These are phyloP conservation scores for Phania funesta DNA, from an alignment of 2,888 invertebrate genomes.

Conservation along the genomic window DNA sequence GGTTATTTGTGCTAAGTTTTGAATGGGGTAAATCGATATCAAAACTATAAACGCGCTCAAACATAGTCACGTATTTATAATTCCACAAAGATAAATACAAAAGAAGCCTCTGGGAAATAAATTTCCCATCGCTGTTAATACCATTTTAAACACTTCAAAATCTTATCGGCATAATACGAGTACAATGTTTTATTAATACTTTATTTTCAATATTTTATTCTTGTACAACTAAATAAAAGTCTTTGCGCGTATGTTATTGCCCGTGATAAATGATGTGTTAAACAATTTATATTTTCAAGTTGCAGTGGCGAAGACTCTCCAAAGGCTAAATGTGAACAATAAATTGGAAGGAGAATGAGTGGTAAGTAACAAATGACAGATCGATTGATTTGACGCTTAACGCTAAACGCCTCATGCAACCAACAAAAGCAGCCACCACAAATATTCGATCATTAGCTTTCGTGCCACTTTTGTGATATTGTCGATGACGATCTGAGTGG, in stretches of 20 bases:
- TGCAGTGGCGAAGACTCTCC: conserved; percentile 75
- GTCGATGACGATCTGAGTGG: conserved; percentile 31
- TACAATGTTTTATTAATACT: conserved; percentile 7
- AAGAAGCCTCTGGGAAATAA: not conserved
- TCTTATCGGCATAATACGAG: conserved; percentile 7
- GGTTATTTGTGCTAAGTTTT: too few species aligned
- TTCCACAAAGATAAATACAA: too few species aligned
- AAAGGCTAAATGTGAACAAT: conserved; percentile 48
- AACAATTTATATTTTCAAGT: conserved; percentile 75
- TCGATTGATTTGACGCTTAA: conserved; percentile 78
- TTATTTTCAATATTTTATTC: not conserved
- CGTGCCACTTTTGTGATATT: conserved; percentile 48
- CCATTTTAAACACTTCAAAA: not conserved
- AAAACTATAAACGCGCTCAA: too few species aligned
- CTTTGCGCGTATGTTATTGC: conserved; percentile 13
- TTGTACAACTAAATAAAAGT: not conserved
- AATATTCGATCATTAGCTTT: conserved; percentile 59
- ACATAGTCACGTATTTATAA: too few species aligned
- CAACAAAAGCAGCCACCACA: conserved; percentile 55
- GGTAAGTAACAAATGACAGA: conserved; percentile 75
- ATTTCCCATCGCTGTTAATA: not conserved
- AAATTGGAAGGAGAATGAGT: conserved; percentile 53
- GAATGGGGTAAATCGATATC: too few species aligned
- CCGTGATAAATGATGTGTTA: conserved; percentile 79
- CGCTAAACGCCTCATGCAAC: conserved; percentile 74